A percentile compares a stretch with the other conserved stretches of the same genome.
phyloP scores from a whole-genome alignment of 2,888 invertebrate species.

The Acanthoscelides obtectus region DNA sequence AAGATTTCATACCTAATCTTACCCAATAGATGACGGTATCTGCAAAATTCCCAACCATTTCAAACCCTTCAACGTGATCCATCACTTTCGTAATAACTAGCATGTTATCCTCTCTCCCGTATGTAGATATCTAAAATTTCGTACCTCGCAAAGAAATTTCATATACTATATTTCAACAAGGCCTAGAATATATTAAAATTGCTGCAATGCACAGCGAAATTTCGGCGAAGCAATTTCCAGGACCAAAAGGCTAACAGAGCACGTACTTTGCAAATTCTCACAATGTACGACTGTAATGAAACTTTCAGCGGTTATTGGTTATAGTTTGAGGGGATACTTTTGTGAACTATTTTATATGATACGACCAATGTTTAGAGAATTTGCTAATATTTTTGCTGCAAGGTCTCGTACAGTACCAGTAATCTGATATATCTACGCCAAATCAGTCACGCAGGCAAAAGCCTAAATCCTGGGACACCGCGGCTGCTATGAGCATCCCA shows the following conservation, averaged over 20 bases:
- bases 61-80: not conserved
- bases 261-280: not conserved
- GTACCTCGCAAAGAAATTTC: not conserved
- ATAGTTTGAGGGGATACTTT: not conserved
- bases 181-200: not conserved
- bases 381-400: too few species aligned
- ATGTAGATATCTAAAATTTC: not conserved
- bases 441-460: too few species aligned
- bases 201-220: not conserved
- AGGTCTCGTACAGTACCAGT: too few species aligned
- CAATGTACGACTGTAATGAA: not conserved
- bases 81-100: not conserved
- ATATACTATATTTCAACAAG: not conserved
- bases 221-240: not conserved
- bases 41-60: too few species aligned
- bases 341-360: not conserved
- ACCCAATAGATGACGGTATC: too few species aligned
- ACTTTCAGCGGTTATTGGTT: not conserved
- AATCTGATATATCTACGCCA: too few species aligned
- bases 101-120: not conserved
- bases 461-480: too few species aligned
- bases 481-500: too few species aligned
- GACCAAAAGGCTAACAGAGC: not conserved
- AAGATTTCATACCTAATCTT: too few species aligned
- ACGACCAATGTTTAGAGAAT: too few species aligned